Evolutionary conservation across 2,888 invertebrate species (phyloP), one percentile per base, ranked within the genome.

Genomic region (Ceramica pisi): DNA sequence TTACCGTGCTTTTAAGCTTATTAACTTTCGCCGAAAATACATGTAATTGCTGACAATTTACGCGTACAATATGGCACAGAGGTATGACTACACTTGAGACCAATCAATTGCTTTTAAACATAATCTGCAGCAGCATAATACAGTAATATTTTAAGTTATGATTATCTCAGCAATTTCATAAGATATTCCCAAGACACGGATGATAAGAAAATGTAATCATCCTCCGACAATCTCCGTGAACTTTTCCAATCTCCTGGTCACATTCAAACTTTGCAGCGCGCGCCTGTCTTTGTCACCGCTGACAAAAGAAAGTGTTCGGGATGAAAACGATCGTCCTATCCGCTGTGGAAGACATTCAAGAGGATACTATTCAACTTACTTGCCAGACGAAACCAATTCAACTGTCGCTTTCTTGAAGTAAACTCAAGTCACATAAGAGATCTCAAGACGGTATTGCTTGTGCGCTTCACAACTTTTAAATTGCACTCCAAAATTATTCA

Each of bases 161-260:
- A 61, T 71, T 35, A 16, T 21, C 26, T 50, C 14, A 12, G 26
- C 19, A 66, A 48, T 78, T 53, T 26, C 19, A 48, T 61, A 53
- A 76, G 48, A 63, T 46, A 41, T 55, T 38, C 4, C 23, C 31
- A 38, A 60, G 62, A 75, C 21, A 19, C 16, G 23, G 23, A 46
- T 26, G 59, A 71, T 82, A 67, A 67, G 23, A 78, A 62, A 44
- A 38, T 23, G 67, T 26, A 57, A 72, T 61, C 60, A 61, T 48
- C 48, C 31, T 53, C 59, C 62, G 38, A 71, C 67, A 69, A 69
- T 71, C 66, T 68, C 66, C 9, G 16, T 9, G 41, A 81, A 81
- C 60, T 76, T 80, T 83, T 82, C 70, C 71, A 78, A 73, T 74
- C 70, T 71, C 35, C 55, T 67, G 65, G 82, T 55, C 57, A 70